Base-by-base conservation (phyloP, 2,797 vertebrate genomes). In the Spheniscus humboldti region DNA sequence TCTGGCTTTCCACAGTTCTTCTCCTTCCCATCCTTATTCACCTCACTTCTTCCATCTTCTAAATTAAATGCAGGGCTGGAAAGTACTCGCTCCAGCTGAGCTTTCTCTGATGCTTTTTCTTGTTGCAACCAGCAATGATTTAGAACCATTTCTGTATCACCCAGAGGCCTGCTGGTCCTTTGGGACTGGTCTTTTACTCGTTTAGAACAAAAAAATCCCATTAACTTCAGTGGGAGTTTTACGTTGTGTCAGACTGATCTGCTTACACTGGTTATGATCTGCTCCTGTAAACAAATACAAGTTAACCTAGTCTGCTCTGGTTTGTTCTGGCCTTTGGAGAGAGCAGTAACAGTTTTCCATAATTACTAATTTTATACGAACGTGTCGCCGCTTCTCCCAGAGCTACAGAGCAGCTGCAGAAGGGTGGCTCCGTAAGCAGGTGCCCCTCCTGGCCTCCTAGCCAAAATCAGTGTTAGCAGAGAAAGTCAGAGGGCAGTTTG, bases 401-500 rank as follows among this genome's bases (percentile, higher is more conserved):
- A 82, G 57, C 35, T 71, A 4, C 2, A 2, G 27, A 78, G 47
- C 64, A 69, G 62, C 50, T 85, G 50, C 77, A 83, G 62, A 85
- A 19, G 39, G 53, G 17, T 68, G 47, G 27, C 31, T 79, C 67
- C 71, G 41, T 74, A 83, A 80, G 52, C 45, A 84, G 69, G 75
- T 88, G 81, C 66, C 80, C 63, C 13, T 91, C 41, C 75, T 96
- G 85, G 75, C 66, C 79, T 91, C 50, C 33, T 14, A 37, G 73
- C 56, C 72, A 90, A 94, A 97, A 88, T 94, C 88, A 73, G 13
- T 48, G 8, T 35, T 59, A 86, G 68, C 79, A 86, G 45, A 75
- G 64, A 74, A 81, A 69, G n/a, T 71, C 69, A 66, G 22, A 71
- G 33, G 13, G 11, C 53, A 79, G 39, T 85, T 75, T 92, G 27